phyloP scores from a whole-genome alignment of 2,888 invertebrate species.

The Trachelus iudaicus region DNA sequence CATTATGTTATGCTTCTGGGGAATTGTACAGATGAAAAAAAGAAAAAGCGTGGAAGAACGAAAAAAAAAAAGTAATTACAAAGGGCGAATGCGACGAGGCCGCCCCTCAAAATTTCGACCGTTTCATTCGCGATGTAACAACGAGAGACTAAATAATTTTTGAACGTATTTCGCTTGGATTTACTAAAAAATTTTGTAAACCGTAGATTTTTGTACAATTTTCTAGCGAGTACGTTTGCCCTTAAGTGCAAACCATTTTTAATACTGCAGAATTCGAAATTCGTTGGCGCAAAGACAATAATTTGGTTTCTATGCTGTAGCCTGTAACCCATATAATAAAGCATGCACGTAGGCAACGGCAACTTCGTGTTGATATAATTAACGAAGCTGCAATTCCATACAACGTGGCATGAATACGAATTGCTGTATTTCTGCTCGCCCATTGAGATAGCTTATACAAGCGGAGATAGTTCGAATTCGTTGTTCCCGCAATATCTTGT shows the following conservation, averaged over 20 bases:
- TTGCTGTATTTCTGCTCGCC: conserved; percentile 10
- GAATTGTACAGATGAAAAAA: neutral
- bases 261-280: neutral
- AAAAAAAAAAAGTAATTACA: neutral
- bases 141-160: neutral
- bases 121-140: neutral
- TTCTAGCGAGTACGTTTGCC: neutral
- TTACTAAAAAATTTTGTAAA: neutral
- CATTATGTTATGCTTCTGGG: neutral
- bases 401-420: conserved; percentile 18
- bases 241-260: neutral
- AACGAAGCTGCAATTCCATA: conserved; percentile 36
- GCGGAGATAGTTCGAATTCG: neutral
- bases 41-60: neutral
- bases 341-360: conserved; percentile 40
- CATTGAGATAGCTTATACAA: conserved; percentile 10
- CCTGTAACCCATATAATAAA: conserved; percentile 31
- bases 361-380: conserved; percentile 44
- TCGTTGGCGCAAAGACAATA: neutral
- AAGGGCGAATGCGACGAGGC: neutral
- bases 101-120: neutral
- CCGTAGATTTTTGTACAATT: neutral
- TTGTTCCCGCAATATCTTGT: neutral
- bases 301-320: neutral
- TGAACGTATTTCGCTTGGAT: neutral